Evolutionary conservation across 2,888 invertebrate species (phyloP), one percentile per base, ranked within the genome.

Genomic region (Eupithecia dodoneata): DNA sequence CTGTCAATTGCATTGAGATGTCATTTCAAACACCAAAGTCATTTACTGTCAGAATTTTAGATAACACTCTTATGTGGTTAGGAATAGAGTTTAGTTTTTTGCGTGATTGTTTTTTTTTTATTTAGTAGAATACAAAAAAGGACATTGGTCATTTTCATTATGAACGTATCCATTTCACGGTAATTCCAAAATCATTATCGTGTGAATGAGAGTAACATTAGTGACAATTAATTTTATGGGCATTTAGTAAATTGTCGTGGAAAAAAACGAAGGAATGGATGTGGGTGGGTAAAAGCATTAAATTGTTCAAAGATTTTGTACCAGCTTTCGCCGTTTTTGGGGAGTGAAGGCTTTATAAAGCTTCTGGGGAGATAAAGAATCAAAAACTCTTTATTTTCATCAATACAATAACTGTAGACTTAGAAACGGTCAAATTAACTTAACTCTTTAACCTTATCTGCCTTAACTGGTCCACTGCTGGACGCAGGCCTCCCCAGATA

Each of bases 201-300:
- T 91, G 92, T 92, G 92, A 93, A 92, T 87, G 88, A 83, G 77
- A 80, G 82, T 83, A 80, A 85, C 85, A 87, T 90, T 89, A 88
- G 89, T 89, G 83, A 90, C 91, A 91, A 94, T 94, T 94, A 94
- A 89, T 93, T 92, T 92, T 92, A 93, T 92, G 92, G 91, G 82
- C 85, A 85, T 92, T 91, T 88, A 86, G 86, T 91, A 91, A 70
- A 94, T 93, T 94, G 93, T 89, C 93, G 93, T 93, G 94, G 93
- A 89, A 92, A 93, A 30, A 90, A 88, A 87, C 78, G 93, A 89
- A 92, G 92, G 90, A 88, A 87, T 79, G 47, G 76, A 92, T 92
- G 91, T 87, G 92, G 91, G 93, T 88, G 90, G 86, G 83, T 52
- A 78, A 84, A 77, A 78, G 82, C 82, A 81, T 78, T 80, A 65